Conservation (phyloP, 2,888 invertebrate species). For the Xestia rhomboidea region DNA sequence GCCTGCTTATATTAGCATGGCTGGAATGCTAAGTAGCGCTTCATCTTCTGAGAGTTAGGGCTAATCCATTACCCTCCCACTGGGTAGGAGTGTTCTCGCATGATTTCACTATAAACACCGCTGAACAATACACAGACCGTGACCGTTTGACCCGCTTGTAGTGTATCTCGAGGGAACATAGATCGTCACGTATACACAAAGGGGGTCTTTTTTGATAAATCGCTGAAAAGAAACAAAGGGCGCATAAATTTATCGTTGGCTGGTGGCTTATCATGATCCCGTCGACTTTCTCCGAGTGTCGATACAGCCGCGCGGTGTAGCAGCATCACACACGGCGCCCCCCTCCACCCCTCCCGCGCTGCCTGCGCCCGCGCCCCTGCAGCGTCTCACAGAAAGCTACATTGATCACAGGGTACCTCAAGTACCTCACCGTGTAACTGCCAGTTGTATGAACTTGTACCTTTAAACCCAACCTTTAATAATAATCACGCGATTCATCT, state of each 20-base stretch:
- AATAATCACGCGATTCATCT: constrained; percentile 19
- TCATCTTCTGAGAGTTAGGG: constrained; percentile 45
- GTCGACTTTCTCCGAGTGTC: constrained; percentile 87
- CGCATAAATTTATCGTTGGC: constrained; percentile 87
- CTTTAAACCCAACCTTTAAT: constrained; percentile 50
- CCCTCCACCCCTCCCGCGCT: constrained; percentile 47
- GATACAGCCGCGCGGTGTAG: constrained; percentile 69
- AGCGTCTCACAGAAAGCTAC: constrained; percentile 62
- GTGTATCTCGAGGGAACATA: constrained; percentile 66
- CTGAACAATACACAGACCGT: constrained; percentile 62
- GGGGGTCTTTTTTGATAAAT: constrained; percentile 86
- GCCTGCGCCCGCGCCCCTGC: constrained; percentile 46
- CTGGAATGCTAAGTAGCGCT: constrained; percentile 57
- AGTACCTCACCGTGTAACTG: constrained; percentile 33
- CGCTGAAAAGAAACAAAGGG: constrained; percentile 89
- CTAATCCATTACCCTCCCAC: constrained; percentile 23
- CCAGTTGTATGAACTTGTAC: constrained; percentile 48
- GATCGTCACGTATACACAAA: constrained; percentile 70
- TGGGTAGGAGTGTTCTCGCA: constrained; percentile 27
- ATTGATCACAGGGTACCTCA: constrained; percentile 58
- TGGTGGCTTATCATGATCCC: constrained; percentile 86
- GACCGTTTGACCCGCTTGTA: constrained; percentile 77
- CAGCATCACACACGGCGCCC: constrained; percentile 69
- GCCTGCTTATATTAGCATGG: constrained; percentile 62
- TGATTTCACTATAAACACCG: constrained; percentile 47